phyloP scores from a whole-genome alignment of 2,888 invertebrate species.

The Hypercompe scribonia region DNA sequence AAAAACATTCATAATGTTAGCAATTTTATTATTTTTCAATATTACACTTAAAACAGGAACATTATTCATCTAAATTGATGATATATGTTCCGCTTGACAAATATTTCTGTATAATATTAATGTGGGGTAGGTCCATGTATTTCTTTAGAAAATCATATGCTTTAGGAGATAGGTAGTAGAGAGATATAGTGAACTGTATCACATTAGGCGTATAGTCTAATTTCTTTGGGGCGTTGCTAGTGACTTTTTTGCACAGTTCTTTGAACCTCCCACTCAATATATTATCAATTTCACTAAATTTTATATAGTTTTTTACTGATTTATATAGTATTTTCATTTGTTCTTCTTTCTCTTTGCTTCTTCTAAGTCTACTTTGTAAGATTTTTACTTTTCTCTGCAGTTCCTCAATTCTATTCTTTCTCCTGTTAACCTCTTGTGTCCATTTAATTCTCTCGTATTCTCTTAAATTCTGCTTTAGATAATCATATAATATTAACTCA shows the following conservation, averaged over 20 bases:
- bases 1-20: neutral
- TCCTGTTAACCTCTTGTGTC: neutral
- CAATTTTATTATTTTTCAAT: neutral
- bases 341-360: neutral
- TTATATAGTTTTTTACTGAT: constrained; percentile 5
- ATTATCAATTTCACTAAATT: constrained; percentile 18
- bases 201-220: constrained; percentile 12
- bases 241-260: neutral
- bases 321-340: neutral
- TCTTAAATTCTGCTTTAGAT: neutral
- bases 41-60: neutral
- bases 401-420: neutral
- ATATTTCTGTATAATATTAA: constrained; percentile 7
- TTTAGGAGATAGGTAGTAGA: constrained; percentile 13
- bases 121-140: constrained; percentile 13
- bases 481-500: neutral
- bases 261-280: constrained; percentile 14
- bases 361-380: neutral
- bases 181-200: constrained; percentile 12
- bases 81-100: neutral
- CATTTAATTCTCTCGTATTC: neutral
- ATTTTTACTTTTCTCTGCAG: neutral
- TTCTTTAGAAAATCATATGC: constrained; percentile 12
- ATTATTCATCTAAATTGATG: neutral
- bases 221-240: neutral